A percentile compares a stretch with the other conserved stretches of the same genome.
Conservation (phyloP, 2,113 vertebrate species). For the Gymnocephalus cernua region DNA sequence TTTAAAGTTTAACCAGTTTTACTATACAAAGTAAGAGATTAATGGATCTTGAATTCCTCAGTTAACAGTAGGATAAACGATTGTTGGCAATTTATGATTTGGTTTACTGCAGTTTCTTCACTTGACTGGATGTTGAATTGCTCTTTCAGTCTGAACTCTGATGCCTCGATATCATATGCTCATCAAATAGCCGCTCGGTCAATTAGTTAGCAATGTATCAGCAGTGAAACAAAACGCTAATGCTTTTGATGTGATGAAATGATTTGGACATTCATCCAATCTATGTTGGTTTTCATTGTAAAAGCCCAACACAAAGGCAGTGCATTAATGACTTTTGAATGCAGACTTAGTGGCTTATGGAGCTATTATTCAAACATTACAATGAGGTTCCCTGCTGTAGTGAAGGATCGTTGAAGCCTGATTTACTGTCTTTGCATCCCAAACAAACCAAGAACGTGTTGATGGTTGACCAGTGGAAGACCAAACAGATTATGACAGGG, state of each 20-base stretch:
- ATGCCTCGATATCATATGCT: background rate
- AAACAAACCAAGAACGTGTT: background rate
- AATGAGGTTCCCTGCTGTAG: background rate
- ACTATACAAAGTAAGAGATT: background rate
- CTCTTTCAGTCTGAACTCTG: background rate
- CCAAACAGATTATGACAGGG: slow-evolving; percentile 33
- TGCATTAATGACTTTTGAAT: background rate
- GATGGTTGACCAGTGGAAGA: slow-evolving; percentile 11
- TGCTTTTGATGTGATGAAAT: background rate
- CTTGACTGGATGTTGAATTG: background rate
- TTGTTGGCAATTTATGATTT: too few species aligned
- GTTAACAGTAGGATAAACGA: too few species aligned
- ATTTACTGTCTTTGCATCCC: background rate
- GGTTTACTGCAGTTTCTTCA: too few species aligned
- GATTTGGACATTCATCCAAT: background rate
- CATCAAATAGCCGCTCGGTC: background rate
- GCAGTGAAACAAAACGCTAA: background rate
- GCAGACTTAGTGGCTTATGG: background rate
- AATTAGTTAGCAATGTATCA: slow-evolving; percentile 8
- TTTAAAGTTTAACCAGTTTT: background rate
- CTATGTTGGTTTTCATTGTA: background rate
- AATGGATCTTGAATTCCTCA: background rate
- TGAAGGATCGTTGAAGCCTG: background rate
- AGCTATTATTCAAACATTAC: background rate
- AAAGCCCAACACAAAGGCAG: background rate